These are phyloP conservation scores for Melanerpes aurifrons DNA, from an alignment of 2,113 vertebrate genomes.

Conservation along the genomic window DNA sequence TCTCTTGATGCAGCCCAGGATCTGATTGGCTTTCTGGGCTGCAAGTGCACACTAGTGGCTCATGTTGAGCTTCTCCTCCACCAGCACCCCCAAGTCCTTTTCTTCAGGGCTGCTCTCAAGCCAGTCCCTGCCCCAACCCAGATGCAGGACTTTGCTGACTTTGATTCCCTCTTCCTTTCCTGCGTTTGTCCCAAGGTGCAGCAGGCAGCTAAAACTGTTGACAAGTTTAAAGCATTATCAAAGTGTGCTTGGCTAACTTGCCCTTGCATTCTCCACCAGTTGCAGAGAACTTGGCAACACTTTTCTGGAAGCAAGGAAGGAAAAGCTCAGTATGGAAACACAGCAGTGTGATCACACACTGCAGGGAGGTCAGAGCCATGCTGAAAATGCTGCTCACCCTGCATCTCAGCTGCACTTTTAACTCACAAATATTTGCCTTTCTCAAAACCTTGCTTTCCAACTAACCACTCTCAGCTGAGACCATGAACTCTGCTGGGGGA, in stretches of 20 bases:
- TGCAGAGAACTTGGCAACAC: slow-evolving; percentile 39
- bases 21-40: too few relatives aligned
- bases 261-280: background rate
- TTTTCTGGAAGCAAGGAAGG: slow-evolving; percentile 46
- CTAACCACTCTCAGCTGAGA: background rate
- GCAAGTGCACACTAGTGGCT: too few relatives aligned
- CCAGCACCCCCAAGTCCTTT: too few relatives aligned
- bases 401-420: slow-evolving; percentile 42
- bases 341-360: background rate
- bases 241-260: background rate
- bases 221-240: background rate
- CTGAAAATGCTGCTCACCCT: slow-evolving; percentile 39
- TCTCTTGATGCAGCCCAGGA: too few relatives aligned
- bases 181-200: background rate
- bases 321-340: slow-evolving; percentile 38
- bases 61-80: too few relatives aligned
- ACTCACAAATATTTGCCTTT: slow-evolving; percentile 58
- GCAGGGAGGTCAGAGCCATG: slow-evolving; percentile 37
- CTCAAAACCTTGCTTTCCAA: slow-evolving; percentile 22
- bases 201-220: background rate
- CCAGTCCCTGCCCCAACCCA: too few relatives aligned
- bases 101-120: too few relatives aligned
- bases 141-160: background rate
- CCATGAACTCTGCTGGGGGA: background rate
- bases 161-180: background rate